Evolutionary conservation across 2,113 vertebrate genomes (phyloP).

Genomic region (Engystomops pustulosus): DNA sequence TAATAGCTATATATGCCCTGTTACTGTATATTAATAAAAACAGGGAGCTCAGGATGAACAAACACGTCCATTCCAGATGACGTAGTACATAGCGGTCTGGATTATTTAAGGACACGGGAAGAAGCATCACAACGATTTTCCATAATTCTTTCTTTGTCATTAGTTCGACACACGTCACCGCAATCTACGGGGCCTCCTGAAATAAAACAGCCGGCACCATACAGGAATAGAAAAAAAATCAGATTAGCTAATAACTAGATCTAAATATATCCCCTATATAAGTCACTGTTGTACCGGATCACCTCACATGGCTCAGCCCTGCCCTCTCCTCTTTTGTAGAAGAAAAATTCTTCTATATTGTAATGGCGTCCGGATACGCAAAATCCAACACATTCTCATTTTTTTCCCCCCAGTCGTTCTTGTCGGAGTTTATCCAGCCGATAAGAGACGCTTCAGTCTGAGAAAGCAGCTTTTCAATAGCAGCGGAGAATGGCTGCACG

Average conservation of each 20-base stretch:
- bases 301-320: background rate
- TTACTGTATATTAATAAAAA: no score
- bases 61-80: no score
- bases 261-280: background rate
- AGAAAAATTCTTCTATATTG: background rate
- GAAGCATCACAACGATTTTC: no score
- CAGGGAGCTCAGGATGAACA: no score
- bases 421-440: conserved; percentile 11
- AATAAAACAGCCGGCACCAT: background rate
- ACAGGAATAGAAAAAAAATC: background rate
- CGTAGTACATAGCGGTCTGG: no score
- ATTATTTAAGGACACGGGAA: no score
- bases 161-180: no score
- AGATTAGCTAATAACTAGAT: background rate
- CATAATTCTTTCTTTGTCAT: no score
- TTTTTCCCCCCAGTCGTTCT: conserved; percentile 3
- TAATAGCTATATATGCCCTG: no score
- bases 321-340: background rate
- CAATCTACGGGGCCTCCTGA: background rate
- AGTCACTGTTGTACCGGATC: background rate
- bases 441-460: conserved; percentile 14
- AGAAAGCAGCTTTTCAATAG: conserved; percentile 26
- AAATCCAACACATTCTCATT: conserved; percentile 35
- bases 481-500: conserved; percentile 1
- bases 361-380: background rate